Base-by-base conservation (phyloP, 2,113 vertebrate species). In the Galbula dea region DNA sequence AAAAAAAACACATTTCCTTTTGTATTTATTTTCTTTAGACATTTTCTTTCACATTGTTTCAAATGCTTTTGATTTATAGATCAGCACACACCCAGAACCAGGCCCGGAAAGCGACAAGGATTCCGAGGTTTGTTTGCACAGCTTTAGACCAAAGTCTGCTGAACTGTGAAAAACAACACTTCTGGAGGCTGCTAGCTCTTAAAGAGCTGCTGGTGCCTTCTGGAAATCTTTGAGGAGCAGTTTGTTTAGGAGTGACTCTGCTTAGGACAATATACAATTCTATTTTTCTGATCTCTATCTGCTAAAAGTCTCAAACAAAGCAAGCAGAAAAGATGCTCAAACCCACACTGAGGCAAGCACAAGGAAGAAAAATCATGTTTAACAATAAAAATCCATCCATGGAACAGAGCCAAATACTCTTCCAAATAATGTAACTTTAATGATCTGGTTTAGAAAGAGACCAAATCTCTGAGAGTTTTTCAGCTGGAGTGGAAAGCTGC, bases 161-260 rank as follows among this genome's bases (percentile, higher is more conserved):
- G 96, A 95, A 81, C 94, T 96, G 85, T 96, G 92, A 85, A 97
- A 97, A 97, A 96, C 49, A 95, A 82, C 90, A 63, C 93, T 95
- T 97, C 97, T 97, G 63, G 78, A 96, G 93, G 58, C 93, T 86
- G 78, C 91, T 91, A 59, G 58, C 95, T 78, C 69, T 91, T 94
- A 74, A 79, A 95, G 30, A 94, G 75, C 79, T 92, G 85, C 75
- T 93, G 91, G 81, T 95, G 91, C 72, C 81, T 79, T 65, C 91
- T 96, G 88, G 30, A 90, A 92, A 95, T 93, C 71, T 91, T 54
- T 76, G 58, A 97, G 69, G 63, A 45, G 78, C 27, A 86, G 58
- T 95, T 96, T 94, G 67, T 87, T 93, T 92, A 86, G 74, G 62
- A 94, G 93, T 57, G 85, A 81, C 84, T 93, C 77, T 93, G 27